phyloP scores from a whole-genome alignment of 2,113 vertebrate species.

The Coryphaenoides rupestris region DNA sequence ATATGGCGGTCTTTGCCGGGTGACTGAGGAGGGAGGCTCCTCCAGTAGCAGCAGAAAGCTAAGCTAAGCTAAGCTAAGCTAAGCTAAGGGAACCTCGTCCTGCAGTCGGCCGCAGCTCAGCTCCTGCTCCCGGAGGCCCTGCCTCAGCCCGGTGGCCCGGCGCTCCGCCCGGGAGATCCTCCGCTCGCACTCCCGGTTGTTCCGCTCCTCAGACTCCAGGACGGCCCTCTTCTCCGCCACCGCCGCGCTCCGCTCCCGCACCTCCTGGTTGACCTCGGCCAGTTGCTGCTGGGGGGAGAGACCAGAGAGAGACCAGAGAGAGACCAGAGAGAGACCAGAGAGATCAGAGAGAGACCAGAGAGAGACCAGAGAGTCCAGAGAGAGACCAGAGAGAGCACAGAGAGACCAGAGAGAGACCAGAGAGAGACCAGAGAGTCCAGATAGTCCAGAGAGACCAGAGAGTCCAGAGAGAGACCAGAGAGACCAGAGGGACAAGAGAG shows the following conservation, averaged over 20 bases:
- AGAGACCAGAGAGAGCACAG: no score
- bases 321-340: no score
- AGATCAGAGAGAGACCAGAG: no score
- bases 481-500: no score
- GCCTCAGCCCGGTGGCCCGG: slow-evolving; percentile 69
- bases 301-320: no score
- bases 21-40: not conserved
- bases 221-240: slow-evolving; percentile 80
- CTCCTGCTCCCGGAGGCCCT: slow-evolving; percentile 77
- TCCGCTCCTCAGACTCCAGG: slow-evolving; percentile 79
- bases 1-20: not conserved
- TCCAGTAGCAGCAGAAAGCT: not conserved
- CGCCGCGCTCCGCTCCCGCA: slow-evolving; percentile 72
- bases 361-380: no score
- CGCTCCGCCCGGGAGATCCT: slow-evolving; percentile 72
- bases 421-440: no score
- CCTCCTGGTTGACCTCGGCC: slow-evolving; percentile 76
- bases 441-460: no score
- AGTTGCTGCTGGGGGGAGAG: slow-evolving; percentile 80
- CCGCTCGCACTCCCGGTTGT: slow-evolving; percentile 86
- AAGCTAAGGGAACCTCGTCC: slow-evolving; percentile 74
- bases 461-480: no score
- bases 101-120: slow-evolving; percentile 67
- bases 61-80: no score
- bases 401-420: no score